A percentile compares a stretch with the other conserved stretches of the same genome.
Conservation (phyloP, 1,140 invertebrate species). For the Aphelenchoides besseyi region DNA sequence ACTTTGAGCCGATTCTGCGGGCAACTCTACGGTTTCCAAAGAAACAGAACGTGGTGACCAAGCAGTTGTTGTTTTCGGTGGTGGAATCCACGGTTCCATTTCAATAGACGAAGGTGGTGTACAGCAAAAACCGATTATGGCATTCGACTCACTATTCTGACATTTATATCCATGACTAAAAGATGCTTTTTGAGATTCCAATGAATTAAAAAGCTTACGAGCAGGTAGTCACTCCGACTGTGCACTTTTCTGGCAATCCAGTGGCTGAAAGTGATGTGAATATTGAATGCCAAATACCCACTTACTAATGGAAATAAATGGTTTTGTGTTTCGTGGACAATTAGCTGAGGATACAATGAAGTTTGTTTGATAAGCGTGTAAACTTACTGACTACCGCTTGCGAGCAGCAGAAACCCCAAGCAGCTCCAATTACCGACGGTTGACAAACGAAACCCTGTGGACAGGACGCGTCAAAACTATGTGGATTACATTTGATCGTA, state of each 20-base stretch:
- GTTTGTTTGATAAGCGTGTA: too few species aligned
- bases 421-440: conserved; percentile 11
- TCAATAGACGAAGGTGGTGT: conserved; percentile 15
- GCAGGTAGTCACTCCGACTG: conserved; percentile 25
- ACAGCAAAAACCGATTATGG: conserved; percentile 24
- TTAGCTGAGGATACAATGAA: too few species aligned
- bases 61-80: neutral
- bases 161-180: conserved; percentile 26
- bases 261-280: conserved; percentile 11
- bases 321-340: conserved; percentile 16
- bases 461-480: conserved; percentile 22
- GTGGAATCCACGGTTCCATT: neutral
- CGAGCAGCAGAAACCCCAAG: conserved; percentile 28
- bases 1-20: neutral
- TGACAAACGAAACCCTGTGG: conserved; percentile 17
- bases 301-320: conserved; percentile 17
- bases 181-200: neutral
- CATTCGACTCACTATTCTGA: conserved; percentile 10
- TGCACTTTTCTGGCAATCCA: conserved; percentile 25
- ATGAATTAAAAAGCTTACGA: neutral
- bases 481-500: conserved; percentile 30
- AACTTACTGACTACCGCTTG: conserved; percentile 13
- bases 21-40: neutral
- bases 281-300: too few species aligned
- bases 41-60: neutral